Base-by-base conservation (phyloP, 2,888 invertebrate species). In the Drosophila phalerata region DNA sequence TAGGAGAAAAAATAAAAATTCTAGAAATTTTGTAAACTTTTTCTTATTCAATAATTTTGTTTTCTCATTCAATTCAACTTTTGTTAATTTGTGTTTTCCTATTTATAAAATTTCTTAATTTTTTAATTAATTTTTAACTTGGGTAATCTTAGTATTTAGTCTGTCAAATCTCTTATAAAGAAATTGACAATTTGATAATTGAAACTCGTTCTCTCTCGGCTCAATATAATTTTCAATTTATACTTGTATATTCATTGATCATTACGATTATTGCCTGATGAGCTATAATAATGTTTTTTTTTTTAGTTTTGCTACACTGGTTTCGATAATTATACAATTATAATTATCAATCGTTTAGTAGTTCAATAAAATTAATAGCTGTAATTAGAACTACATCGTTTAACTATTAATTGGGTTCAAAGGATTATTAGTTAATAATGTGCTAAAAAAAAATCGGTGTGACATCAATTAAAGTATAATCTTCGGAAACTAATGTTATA, bases 191-290 rank as follows among this genome's bases (percentile, higher is more conserved):
- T n/a, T n/a, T n/a, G n/a, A n/a, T n/a, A n/a, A n/a, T n/a, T n/a
- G n/a, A n/a, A n/a, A 48, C 48, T 30, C 0, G 48, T 48, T 48
- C 17, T 9, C 6, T 22, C n/a, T 37, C 2, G 3, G 15, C n/a
- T 37, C 32, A 30, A 34, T 30, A 13, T n/a, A n/a, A 9, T 22
- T 9, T n/a, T n/a, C 25, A 25, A 32, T 17, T 48, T 11, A 48
- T 17, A 32, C 30, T 48, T 52, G 6, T 25, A 6, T 37, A 25
- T 40, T 53, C 40, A 53, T 42, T 17, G 30, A 53, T 52, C 11
- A 25, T 52, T 34, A 1, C n/a, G n/a, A 6, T 38, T 38, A 53
- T 53, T 34, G 37, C 0, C 11, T 17, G 25, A 45, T 45, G 11
- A 28, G 13, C 13, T 45, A 0, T 25, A 47, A 28, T 47, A 28